Percentiles rank a stretch among this genome's conserved stretches.
Conservation (phyloP, 2,797 vertebrate genomes). For the Sylvia borin region DNA sequence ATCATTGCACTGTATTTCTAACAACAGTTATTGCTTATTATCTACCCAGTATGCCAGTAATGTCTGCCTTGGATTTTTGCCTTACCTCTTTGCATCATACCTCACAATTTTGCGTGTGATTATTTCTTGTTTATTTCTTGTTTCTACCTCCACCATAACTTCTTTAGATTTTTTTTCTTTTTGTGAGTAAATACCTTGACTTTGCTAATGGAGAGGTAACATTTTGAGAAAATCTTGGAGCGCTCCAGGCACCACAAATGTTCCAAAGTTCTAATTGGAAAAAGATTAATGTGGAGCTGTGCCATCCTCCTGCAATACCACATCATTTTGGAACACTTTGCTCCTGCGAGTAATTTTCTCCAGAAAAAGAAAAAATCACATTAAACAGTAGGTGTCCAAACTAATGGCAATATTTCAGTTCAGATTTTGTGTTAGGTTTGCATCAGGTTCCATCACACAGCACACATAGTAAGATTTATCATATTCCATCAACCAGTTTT, state of each 20-base stretch:
- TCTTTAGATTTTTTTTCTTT: background rate
- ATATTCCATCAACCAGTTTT: conserved; percentile 74
- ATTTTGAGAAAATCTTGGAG: conserved; percentile 33
- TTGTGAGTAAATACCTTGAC: background rate
- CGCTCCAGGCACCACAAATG: background rate
- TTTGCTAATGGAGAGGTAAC: background rate
- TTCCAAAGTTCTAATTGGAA: conserved; percentile 70
- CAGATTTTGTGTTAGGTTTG: conserved; percentile 68
- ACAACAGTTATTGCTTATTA: background rate
- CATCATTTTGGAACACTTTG: conserved; percentile 54
- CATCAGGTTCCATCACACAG: conserved; percentile 70
- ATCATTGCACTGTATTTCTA: background rate
- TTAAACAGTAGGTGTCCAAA: conserved; percentile 66
- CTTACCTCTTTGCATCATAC: background rate
- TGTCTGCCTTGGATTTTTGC: background rate
- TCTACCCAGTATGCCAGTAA: background rate
- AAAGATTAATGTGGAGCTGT: conserved; percentile 71
- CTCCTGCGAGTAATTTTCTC: conserved; percentile 67
- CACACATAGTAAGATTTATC: conserved; percentile 68
- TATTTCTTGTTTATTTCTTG: background rate
- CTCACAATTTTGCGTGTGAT: background rate
- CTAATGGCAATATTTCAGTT: conserved; percentile 66
- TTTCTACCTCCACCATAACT: background rate
- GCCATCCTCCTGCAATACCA: conserved; percentile 53
- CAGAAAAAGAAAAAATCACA: background rate